These are phyloP conservation scores for Cyprinella venusta DNA, from an alignment of 2,797 vertebrate genomes.

Conservation along the genomic window DNA sequence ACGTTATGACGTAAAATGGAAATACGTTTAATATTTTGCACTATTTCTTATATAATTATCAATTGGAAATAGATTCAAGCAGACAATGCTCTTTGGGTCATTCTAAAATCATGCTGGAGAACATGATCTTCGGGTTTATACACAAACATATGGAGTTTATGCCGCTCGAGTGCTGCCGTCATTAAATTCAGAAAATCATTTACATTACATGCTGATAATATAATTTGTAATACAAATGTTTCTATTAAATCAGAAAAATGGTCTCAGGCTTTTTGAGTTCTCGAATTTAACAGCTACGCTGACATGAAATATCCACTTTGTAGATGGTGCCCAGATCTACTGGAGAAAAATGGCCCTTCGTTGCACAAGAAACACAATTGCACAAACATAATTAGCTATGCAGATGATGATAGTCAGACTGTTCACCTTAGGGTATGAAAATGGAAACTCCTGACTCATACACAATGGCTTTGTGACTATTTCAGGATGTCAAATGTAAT, in stretches of 20 bases:
- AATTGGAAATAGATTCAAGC: background rate
- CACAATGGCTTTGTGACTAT: conserved; percentile 39
- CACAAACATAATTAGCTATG: conserved; percentile 33
- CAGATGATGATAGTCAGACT: conserved; percentile 37
- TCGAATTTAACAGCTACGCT: background rate
- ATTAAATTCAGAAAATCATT: background rate
- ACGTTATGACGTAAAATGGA: background rate
- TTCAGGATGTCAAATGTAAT: conserved; percentile 49
- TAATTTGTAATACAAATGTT: conserved; percentile 9
- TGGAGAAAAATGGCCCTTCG: conserved; percentile 28
- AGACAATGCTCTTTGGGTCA: background rate
- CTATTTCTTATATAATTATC: background rate
- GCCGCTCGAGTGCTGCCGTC: background rate
- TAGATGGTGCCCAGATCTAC: background rate
- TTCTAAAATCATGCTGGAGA: background rate
- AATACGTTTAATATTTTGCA: background rate
- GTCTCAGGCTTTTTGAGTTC: background rate
- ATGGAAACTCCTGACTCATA: conserved; percentile 42
- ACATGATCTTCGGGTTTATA: background rate
- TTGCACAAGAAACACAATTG: conserved; percentile 28
- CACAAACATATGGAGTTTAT: background rate
- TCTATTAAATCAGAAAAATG: conserved; percentile 14
- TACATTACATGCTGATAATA: conserved; percentile 1
- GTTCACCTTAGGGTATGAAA: conserved; percentile 41
- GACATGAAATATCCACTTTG: conserved; percentile 18